Percentiles rank a stretch among this genome's conserved stretches.
Evolutionary conservation across 2,888 invertebrate species (phyloP).

Genomic region (Cremastinae sp.): DNA sequence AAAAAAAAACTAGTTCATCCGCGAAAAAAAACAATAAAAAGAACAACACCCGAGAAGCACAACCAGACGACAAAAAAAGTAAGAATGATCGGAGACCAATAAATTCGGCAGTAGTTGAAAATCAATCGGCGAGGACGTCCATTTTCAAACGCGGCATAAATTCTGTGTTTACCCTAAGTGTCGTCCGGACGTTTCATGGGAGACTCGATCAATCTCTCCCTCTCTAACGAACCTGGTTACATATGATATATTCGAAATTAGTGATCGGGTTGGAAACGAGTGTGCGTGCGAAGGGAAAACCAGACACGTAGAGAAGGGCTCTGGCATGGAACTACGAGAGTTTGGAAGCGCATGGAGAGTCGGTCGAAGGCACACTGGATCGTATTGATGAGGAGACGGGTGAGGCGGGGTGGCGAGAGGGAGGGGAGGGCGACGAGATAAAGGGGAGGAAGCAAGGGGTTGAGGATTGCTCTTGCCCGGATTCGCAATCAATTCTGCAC

Average conservation of each 20-base stretch:
- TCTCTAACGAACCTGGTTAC: slow-evolving; percentile 55
- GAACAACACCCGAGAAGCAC: too few relatives aligned
- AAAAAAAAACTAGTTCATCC: too few relatives aligned
- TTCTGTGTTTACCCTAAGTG: slow-evolving; percentile 8
- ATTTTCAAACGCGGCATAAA: slow-evolving; percentile 14
- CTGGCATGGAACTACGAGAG: slow-evolving; percentile 29
- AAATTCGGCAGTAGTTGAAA: too few relatives aligned
- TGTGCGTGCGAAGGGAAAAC: slow-evolving; percentile 12
- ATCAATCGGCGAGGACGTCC: not conserved
- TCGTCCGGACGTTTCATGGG: slow-evolving; percentile 20
- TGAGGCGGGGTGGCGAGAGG: slow-evolving; percentile 4
- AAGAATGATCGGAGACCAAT: too few relatives aligned
- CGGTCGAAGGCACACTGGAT: slow-evolving; percentile 59
- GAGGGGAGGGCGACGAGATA: slow-evolving; percentile 25
- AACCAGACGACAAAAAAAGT: too few relatives aligned
- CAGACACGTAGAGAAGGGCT: not conserved
- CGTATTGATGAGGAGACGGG: slow-evolving; percentile 69
- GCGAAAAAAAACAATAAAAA: too few relatives aligned
- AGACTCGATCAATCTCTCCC: slow-evolving; percentile 49
- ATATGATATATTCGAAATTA: slow-evolving; percentile 42
- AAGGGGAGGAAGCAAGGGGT: too few relatives aligned
- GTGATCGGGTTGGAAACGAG: slow-evolving; percentile 42
- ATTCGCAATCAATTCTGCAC: slow-evolving; percentile 73
- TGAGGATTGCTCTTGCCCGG: slow-evolving; percentile 49
- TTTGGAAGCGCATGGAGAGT: slow-evolving; percentile 12